These are phyloP conservation scores for Tupaia chinensis DNA, from an alignment of 2,113 vertebrate species.

Conservation along the genomic window DNA sequence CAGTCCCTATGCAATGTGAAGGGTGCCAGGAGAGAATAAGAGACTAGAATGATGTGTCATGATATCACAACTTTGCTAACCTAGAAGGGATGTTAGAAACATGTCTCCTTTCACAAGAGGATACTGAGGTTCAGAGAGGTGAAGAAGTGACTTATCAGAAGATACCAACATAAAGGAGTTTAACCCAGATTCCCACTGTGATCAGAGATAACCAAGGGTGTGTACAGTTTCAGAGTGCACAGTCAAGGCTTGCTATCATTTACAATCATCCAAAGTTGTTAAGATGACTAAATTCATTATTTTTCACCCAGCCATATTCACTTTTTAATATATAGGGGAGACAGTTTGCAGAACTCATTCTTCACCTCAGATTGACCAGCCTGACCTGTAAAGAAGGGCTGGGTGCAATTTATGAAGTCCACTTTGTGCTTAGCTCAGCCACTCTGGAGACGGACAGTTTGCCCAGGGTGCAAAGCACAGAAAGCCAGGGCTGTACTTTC, in stretches of 20 bases:
- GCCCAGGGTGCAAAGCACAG: not conserved
- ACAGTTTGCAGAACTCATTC: not conserved
- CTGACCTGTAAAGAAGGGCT: not conserved
- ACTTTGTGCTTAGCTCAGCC: not conserved
- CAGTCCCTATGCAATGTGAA: not conserved
- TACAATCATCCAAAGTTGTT: not conserved
- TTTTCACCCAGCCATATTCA: not conserved
- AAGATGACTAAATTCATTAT: not conserved
- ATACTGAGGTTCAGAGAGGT: not conserved
- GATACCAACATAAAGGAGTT: not conserved
- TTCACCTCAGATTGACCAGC: not conserved
- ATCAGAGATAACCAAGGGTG: too few species aligned
- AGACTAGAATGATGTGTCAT: not conserved
- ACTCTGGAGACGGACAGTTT: not conserved
- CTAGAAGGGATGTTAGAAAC: not conserved
- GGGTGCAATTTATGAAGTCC: not conserved
- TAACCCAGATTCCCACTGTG: not conserved
- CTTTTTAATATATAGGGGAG: not conserved
- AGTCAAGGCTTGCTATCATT: not conserved
- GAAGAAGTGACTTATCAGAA: not conserved
- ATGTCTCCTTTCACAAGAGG: not conserved
- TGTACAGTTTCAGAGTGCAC: fast-evolving
- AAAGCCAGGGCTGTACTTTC: not conserved
- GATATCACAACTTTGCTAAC: not conserved
- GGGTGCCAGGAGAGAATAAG: not conserved